Evolutionary conservation across 2,797 vertebrate genomes (phyloP).

Genomic region (Zalophus californianus): DNA sequence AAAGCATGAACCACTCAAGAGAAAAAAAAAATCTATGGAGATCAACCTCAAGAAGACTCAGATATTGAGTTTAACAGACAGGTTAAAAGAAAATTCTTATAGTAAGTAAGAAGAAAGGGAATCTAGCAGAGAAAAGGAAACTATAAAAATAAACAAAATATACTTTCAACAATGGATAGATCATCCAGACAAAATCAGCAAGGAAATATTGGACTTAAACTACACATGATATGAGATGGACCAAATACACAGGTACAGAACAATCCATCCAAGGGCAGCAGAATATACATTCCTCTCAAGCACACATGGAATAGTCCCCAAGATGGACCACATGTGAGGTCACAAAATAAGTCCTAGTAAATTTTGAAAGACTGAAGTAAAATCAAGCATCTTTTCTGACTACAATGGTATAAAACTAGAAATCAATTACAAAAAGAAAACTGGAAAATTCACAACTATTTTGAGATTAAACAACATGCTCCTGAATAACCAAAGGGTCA

Average conservation of each 20-base stretch:
- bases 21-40: background rate
- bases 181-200: background rate
- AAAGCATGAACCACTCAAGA: background rate
- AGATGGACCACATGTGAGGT: background rate
- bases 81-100: background rate
- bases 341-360: background rate
- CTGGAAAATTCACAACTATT: background rate
- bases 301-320: background rate
- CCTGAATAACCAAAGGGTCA: background rate
- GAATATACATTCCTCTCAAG: background rate
- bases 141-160: background rate
- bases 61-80: background rate
- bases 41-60: background rate
- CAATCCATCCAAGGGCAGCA: background rate
- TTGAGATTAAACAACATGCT: background rate
- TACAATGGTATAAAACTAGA: background rate
- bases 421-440: background rate
- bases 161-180: background rate
- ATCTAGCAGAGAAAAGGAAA: background rate
- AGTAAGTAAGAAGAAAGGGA: background rate
- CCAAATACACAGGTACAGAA: background rate
- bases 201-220: background rate
- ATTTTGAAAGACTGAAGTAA: background rate
- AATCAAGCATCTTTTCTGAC: background rate
- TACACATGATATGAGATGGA: background rate